Percentiles rank a stretch among this genome's conserved stretches.
phyloP scores from a whole-genome alignment of 2,113 vertebrate genomes.

The Nyctereutes procyonoides region DNA sequence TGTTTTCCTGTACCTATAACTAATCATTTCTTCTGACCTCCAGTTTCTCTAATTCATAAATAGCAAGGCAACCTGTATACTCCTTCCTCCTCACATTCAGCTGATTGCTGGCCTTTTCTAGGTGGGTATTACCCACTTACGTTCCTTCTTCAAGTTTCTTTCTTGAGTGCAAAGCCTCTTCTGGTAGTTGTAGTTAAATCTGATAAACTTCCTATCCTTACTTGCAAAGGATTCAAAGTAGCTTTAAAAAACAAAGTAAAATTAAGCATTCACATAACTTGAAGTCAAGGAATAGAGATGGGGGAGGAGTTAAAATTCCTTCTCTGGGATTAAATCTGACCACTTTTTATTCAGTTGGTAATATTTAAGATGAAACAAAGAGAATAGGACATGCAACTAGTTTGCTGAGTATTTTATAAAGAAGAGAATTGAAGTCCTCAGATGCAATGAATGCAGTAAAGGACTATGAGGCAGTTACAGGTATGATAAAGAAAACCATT shows the following conservation, averaged over 20 bases:
- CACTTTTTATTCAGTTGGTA: background rate
- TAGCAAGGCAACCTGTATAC: background rate
- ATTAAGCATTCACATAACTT: background rate
- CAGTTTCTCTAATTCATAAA: background rate
- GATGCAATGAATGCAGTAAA: background rate
- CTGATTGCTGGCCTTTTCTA: background rate
- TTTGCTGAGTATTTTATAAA: constrained; percentile 48
- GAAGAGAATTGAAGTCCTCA: background rate
- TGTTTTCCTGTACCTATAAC: background rate
- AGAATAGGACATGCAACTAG: background rate
- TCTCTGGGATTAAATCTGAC: background rate
- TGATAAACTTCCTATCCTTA: background rate
- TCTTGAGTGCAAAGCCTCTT: background rate
- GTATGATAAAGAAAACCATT: background rate
- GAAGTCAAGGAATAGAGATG: background rate
- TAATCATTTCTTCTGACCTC: background rate
- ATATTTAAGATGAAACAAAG: background rate
- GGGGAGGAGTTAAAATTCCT: background rate
- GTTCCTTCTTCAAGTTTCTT: background rate
- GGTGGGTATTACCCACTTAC: background rate
- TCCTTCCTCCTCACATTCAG: background rate
- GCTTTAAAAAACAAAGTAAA: background rate
- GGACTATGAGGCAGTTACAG: background rate
- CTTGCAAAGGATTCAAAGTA: background rate
- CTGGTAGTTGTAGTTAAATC: background rate